These are phyloP conservation scores for Zaprionus davidi DNA, from an alignment of 1,140 invertebrate species.

Conservation along the genomic window DNA sequence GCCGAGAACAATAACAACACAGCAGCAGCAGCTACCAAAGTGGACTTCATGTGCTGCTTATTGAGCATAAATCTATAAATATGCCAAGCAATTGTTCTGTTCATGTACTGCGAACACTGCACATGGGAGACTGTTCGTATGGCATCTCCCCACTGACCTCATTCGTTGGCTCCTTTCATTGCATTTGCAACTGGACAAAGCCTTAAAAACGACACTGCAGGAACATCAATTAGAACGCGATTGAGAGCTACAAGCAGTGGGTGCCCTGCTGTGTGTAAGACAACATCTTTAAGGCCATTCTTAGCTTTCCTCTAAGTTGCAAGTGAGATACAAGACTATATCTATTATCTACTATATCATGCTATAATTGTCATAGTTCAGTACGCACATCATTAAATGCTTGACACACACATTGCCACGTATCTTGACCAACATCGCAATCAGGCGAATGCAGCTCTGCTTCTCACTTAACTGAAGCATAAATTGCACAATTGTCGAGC, in stretches of 20 bases:
- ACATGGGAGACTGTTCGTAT: neutral
- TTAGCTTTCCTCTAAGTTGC: no score
- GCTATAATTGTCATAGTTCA: neutral
- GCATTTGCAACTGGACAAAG: neutral
- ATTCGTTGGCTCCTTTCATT: conserved; percentile 19
- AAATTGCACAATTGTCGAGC: conserved; percentile 30
- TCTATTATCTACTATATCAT: neutral
- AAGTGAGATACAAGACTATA: no score
- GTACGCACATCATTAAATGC: conserved; percentile 13
- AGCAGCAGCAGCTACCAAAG: conserved; percentile 9
- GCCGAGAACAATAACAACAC: conserved; percentile 4
- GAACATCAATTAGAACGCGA: neutral
- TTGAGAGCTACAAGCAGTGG: neutral
- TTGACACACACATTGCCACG: neutral
- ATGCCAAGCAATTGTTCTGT: conserved; percentile 58
- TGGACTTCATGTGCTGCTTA: conserved; percentile 44
- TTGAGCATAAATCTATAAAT: conserved; percentile 64
- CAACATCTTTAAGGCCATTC: no score
- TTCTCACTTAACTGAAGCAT: conserved; percentile 32
- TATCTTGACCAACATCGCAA: neutral
- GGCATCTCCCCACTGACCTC: conserved; percentile 55
- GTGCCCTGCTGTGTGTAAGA: no score
- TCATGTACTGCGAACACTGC: conserved; percentile 23
- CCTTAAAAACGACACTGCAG: neutral
- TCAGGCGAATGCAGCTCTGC: conserved; percentile 3